Base-by-base conservation (phyloP, 2,113 vertebrate species). In the Glaucomys volans region DNA sequence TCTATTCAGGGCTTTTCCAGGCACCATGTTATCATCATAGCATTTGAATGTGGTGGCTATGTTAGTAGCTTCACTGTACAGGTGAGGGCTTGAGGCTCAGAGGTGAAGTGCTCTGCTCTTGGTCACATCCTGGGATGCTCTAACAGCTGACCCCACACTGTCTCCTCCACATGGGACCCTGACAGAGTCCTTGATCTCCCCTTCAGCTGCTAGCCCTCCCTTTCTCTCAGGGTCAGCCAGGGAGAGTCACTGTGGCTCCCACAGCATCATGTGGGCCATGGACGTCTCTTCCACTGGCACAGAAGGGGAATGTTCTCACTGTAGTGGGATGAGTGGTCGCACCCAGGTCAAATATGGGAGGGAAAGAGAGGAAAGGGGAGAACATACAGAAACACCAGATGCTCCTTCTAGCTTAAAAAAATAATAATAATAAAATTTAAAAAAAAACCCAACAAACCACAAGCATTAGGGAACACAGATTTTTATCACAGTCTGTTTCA, bases 401-500 rank as follows among this genome's bases (percentile, higher is more conserved):
- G 96, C 89, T 96, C 75, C 93, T 83, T 95, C 47, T 89, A 91
- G 89, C 44, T 95, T 59, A 67, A 83, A 90, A 69, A 79, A 74
- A n/a, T n/a, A n/a, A n/a, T n/a, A n/a, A n/a, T n/a, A n/a, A n/a
- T n/a, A n/a, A n/a, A n/a, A n/a, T n/a, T n/a, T n/a, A n/a, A n/a
- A n/a, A n/a, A n/a, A n/a, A n/a, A n/a, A n/a, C n/a, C n/a, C n/a
- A n/a, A n/a, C n/a, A n/a, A n/a, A n/a, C n/a, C 50, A 84, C 44
- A 87, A 74, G 67, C 89, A 92, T 83, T 80, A 96, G 95, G 84
- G 76, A 91, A 90, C 90, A 90, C 89, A 95, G 95, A 95, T 88
- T 97, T 94, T 96, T 90, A 93, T 94, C 96, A 75, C 32, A 90
- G 93, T 88, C 80, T 96, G 91, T 83, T 75, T 91, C 69, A 18